Evolutionary conservation across 2,888 invertebrate species (phyloP).

Genomic region (Oligia strigilis): DNA sequence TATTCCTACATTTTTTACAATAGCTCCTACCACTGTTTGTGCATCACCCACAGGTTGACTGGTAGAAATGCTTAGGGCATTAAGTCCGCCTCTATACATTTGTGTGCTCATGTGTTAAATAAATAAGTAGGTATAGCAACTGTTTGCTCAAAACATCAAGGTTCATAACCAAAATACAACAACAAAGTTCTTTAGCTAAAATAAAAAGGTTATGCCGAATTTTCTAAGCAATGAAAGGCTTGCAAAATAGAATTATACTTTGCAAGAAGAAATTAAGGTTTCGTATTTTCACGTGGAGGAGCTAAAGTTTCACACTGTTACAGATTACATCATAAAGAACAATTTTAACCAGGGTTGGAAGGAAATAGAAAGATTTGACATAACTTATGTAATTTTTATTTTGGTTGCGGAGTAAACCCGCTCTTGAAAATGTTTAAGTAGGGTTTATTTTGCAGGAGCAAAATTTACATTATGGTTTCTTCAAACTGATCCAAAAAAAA

Average conservation of each 20-base stretch:
- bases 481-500: no score
- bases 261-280: conserved; percentile 4
- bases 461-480: background rate
- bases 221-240: conserved; percentile 1
- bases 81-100: no score
- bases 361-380: conserved; percentile 21
- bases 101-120: no score
- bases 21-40: no score
- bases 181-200: background rate
- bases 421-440: background rate
- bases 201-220: background rate
- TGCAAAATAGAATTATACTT: conserved; percentile 25
- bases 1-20: no score
- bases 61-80: no score
- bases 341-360: conserved; percentile 5
- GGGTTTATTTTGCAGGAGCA: conserved; percentile 9
- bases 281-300: conserved; percentile 22
- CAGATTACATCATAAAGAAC: conserved; percentile 45
- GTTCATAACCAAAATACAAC: conserved; percentile 10
- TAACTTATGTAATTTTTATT: conserved; percentile 28
- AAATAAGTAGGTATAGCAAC: background rate
- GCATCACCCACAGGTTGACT: no score
- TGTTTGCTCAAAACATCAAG: background rate
- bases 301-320: conserved; percentile 20
- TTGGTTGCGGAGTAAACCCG: background rate